Evolutionary conservation across 2,113 vertebrate species (phyloP).

Genomic region (Halcyon malimbica): DNA sequence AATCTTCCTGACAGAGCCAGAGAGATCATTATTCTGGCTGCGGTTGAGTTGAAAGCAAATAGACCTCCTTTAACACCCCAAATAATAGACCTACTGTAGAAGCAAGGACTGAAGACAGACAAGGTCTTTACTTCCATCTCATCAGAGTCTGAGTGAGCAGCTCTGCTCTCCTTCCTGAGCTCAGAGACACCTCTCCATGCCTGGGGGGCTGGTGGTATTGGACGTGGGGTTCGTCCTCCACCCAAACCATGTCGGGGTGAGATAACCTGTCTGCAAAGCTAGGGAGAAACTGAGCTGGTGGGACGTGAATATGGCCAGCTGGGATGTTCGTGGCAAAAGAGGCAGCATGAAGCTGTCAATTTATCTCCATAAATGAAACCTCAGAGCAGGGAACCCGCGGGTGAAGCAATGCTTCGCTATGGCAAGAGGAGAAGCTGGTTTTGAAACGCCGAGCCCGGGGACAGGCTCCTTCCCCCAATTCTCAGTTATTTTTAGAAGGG

Average conservation of each 20-base stretch:
- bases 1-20: neutral
- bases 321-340: rapidly evolving
- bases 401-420: neutral
- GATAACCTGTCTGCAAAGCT: neutral
- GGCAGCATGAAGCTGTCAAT: too few relatives aligned
- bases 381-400: rapidly evolving
- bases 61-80: neutral
- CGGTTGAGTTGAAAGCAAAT: neutral
- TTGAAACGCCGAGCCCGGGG: neutral
- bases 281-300: neutral
- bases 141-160: neutral
- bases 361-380: neutral
- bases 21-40: neutral
- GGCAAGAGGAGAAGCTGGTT: neutral
- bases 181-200: rapidly evolving
- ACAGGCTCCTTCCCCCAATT: neutral
- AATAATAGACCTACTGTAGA: conserved; percentile 25
- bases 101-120: neutral
- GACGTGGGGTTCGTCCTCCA: neutral
- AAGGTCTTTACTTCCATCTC: neutral
- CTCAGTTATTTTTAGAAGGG: conserved; percentile 10
- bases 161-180: neutral
- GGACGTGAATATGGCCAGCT: neutral
- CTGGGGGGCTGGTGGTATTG: rapidly evolving
- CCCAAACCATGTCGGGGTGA: neutral